Conservation (phyloP, 1,140 invertebrate genomes). For the Nomia melanderi region DNA sequence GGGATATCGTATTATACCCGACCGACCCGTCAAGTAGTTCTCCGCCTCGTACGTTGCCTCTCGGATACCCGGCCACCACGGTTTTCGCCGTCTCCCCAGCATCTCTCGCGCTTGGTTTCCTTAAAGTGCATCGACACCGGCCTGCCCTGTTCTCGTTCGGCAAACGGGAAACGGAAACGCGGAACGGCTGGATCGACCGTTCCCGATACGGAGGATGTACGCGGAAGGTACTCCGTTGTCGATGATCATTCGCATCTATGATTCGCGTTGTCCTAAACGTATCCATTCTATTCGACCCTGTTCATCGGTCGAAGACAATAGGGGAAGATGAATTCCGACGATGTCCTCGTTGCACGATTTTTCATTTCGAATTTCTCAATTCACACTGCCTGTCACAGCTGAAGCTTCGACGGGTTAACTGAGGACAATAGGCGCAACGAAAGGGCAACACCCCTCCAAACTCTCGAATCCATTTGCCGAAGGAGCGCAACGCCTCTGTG, state of each 20-base stretch:
- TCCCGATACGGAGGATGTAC: not conserved
- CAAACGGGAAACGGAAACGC: not conserved
- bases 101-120: not conserved
- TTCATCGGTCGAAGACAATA: too few relatives aligned
- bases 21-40: too few relatives aligned
- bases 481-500: slow-evolving; percentile 14
- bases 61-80: too few relatives aligned
- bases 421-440: slow-evolving; percentile 27
- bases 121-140: not conserved
- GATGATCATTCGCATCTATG: too few relatives aligned
- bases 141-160: not conserved
- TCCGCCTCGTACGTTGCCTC: too few relatives aligned
- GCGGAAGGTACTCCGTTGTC: too few relatives aligned
- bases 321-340: too few relatives aligned
- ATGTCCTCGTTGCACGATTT: too few relatives aligned
- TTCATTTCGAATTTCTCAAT: slow-evolving; percentile 21
- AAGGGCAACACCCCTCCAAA: slow-evolving; percentile 49
- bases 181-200: not conserved
- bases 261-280: too few relatives aligned
- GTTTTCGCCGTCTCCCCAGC: not conserved
- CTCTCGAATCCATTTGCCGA: slow-evolving; percentile 6
- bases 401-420: not conserved
- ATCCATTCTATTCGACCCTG: too few relatives aligned
- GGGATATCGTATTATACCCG: too few relatives aligned
- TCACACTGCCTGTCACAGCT: not conserved